A percentile compares a stretch with the other conserved stretches of the same genome.
These are phyloP conservation scores for Phenganax stokvisi DNA, from an alignment of 92 coral and sea anemone genomes.

Conservation along the genomic window DNA sequence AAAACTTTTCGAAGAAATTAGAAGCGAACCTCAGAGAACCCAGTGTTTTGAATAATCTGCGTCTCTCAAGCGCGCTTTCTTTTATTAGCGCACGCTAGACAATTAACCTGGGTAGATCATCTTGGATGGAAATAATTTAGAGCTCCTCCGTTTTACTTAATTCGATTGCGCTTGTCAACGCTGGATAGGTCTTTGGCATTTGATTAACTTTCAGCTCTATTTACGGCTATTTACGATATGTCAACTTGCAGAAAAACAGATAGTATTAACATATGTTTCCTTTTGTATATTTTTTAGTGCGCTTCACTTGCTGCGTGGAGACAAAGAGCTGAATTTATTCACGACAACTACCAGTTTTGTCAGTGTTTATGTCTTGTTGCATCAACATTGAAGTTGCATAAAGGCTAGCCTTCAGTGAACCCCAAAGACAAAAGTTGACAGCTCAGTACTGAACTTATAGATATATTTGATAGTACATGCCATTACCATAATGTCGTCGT, in stretches of 20 bases:
- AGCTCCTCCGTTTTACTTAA: neutral
- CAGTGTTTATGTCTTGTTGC: too few relatives aligned
- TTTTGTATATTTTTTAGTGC: too few relatives aligned
- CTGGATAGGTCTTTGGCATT: neutral
- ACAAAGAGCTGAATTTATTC: too few relatives aligned
- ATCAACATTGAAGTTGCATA: too few relatives aligned
- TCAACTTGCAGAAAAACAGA: neutral
- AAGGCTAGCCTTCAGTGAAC: too few relatives aligned
- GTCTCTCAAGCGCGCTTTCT: neutral
- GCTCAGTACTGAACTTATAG: too few relatives aligned
- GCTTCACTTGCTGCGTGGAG: too few relatives aligned
- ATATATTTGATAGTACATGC: too few relatives aligned
- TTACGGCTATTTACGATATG: neutral
- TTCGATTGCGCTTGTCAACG: conserved; percentile 16
- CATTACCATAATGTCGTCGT: too few relatives aligned
- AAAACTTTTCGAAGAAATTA: neutral
- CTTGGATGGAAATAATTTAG: neutral
- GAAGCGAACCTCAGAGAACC: neutral
- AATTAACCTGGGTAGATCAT: neutral
- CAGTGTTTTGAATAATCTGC: neutral
- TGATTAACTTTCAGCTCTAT: neutral
- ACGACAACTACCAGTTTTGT: too few relatives aligned
- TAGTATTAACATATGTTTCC: too few relatives aligned
- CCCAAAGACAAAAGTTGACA: too few relatives aligned
- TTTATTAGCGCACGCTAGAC: neutral